Base-by-base conservation (phyloP, 92 coral and sea anemone genomes). In the Plumapathes pennacea region DNA sequence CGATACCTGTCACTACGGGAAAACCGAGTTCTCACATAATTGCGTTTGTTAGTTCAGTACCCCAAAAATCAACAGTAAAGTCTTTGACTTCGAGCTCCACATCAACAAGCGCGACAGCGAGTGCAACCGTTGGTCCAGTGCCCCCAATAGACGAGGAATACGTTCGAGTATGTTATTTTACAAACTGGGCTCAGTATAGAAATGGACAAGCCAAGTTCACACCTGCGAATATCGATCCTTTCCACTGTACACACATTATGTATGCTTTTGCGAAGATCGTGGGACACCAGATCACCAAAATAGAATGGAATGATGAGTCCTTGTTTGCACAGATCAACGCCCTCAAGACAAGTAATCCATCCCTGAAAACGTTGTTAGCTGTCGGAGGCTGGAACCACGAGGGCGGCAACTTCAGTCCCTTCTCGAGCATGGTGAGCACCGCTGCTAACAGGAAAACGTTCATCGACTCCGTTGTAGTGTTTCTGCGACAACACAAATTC, bases 331-430 rank as follows among this genome's bases (percentile, higher is more conserved):
- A 62, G 54, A 21, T 85, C 29, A 81, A 78, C 52, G 46, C 15
- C 31, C 61, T 85, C 42, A 85, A 85, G 48, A 32, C 34, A 25
- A 28, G 21, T 29, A 89, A 89, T 59, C 89, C 97, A 2, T 48
- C 49, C 5, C 57, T 89, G 10, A 89, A 85, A 57, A 62, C 83
- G 0, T 71, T 85, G 30, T 48, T 89, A 37, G 94, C 97, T 2
- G 71, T 89, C 4, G 97, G 97, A 12, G 97, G 97, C 15, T 89
- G 89, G 92, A 89, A 69, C 17, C 94, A 85, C 47, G 97, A 85
- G 44, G 50, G 50, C 19, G 67, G 72, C 0, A 27, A 43, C 3
- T 59, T 30, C 1, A 85, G 92, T 38, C 85, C 83, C 11, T 89
- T 89, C 71, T 89, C 97, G 2, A 37, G 59, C 10, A 89, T 89